phyloP scores from a whole-genome alignment of 2,888 invertebrate genomes.

The Cylindroiulus punctatus region DNA sequence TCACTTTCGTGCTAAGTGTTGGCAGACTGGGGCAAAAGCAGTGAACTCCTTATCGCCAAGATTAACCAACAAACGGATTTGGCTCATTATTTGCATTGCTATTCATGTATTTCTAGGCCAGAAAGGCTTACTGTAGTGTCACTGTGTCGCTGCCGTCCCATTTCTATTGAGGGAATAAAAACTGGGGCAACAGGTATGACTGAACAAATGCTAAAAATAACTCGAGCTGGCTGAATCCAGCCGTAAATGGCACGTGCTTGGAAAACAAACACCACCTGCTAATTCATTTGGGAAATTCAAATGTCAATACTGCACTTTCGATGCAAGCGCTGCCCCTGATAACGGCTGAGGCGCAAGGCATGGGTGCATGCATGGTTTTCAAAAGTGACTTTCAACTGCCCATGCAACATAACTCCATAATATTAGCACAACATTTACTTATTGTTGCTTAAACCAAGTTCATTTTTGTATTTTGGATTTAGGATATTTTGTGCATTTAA shows the following conservation, averaged over 20 bases:
- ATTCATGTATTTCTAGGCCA: not conserved
- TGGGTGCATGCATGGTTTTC: slow-evolving; percentile 28
- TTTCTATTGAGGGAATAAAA: not conserved
- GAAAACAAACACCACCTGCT: not conserved
- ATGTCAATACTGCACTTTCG: not conserved
- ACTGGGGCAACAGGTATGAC: not conserved
- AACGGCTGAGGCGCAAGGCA: not conserved
- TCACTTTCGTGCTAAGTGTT: not conserved
- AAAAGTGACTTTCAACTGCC: not conserved
- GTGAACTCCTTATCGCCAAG: not conserved
- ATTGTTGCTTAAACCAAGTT: too few species aligned
- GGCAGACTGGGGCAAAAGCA: not conserved
- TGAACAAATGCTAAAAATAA: not conserved
- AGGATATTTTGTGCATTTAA: too few species aligned
- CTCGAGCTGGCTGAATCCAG: not conserved
- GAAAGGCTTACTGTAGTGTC: slow-evolving; percentile 30
- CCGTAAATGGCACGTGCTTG: not conserved
- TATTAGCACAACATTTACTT: too few species aligned
- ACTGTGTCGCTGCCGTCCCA: slow-evolving; percentile 19
- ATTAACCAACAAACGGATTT: slow-evolving; percentile 21
- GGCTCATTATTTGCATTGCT: slow-evolving; percentile 39
- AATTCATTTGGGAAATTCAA: not conserved
- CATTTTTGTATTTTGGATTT: too few species aligned
- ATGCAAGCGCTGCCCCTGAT: not conserved
- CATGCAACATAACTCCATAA: not conserved